phyloP scores from a whole-genome alignment of 2,888 invertebrate species.

The Thymelicus sylvestris region DNA sequence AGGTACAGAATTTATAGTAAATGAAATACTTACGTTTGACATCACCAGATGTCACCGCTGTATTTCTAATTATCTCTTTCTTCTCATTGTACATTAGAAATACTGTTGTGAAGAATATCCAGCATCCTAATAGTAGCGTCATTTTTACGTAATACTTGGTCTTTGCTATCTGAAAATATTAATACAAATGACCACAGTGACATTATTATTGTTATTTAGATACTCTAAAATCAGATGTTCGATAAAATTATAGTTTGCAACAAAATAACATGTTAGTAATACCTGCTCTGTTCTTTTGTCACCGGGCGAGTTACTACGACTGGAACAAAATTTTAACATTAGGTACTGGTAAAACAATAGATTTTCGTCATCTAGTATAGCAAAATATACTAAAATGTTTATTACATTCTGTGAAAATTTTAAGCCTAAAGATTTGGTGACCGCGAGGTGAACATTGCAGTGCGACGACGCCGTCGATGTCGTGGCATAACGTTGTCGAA shows the following conservation, averaged over 20 bases:
- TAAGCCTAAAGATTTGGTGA: too few species aligned
- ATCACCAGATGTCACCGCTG: constrained; percentile 82
- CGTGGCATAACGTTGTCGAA: too few species aligned
- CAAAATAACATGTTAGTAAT: background rate
- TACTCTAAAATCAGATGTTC: too few species aligned
- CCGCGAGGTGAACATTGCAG: too few species aligned
- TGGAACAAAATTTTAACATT: constrained; percentile 32
- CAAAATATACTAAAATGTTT: too few species aligned
- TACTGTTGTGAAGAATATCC: constrained; percentile 88
- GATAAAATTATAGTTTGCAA: too few species aligned
- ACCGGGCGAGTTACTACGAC: constrained; percentile 25
- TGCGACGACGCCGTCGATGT: too few species aligned
- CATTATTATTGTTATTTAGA: too few species aligned
- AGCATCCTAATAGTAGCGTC: constrained; percentile 83
- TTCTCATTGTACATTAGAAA: constrained; percentile 89
- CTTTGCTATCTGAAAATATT: constrained; percentile 55
- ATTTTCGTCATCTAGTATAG: too few species aligned
- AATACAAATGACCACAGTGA: background rate
- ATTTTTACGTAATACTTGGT: constrained; percentile 79
- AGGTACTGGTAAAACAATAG: too few species aligned
- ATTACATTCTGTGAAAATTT: too few species aligned
- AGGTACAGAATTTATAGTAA: background rate
- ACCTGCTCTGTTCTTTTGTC: background rate
- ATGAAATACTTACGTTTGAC: constrained; percentile 67
- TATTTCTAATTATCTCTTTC: constrained; percentile 84